Evolutionary conservation across 2,888 invertebrate species (phyloP).

Genomic region (Ischnura elegans): DNA sequence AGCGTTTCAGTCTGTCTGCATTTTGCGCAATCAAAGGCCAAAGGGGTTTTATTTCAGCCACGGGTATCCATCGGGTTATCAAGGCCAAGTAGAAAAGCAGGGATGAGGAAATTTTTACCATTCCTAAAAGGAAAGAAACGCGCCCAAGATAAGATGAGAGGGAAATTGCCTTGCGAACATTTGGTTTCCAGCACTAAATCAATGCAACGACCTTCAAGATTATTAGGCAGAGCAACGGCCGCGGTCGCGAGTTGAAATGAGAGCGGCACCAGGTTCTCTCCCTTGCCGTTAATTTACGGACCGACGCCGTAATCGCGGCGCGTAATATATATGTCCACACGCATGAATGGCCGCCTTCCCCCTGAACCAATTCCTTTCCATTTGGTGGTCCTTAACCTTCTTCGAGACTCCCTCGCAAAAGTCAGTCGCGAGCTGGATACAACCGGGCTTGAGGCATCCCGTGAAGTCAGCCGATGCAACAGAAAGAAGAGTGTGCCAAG

Average conservation of each 20-base stretch:
- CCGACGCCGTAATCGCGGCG: neutral
- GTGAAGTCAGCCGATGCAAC: no score
- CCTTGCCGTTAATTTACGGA: neutral
- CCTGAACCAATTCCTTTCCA: neutral
- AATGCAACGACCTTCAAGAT: neutral
- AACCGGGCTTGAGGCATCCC: neutral
- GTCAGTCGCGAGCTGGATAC: neutral
- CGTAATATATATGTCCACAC: neutral
- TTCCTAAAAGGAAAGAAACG: neutral
- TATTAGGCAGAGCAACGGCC: neutral
- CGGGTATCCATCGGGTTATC: no score
- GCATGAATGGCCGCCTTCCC: neutral
- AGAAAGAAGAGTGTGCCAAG: neutral
- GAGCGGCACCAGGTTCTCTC: neutral
- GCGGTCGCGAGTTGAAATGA: neutral
- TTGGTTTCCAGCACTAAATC: neutral
- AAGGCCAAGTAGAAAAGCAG: neutral
- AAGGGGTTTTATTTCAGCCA: no score
- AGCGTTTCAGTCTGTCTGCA: no score
- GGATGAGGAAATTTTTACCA: neutral
- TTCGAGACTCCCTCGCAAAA: neutral
- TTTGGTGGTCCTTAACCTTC: neutral
- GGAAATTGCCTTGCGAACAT: neutral
- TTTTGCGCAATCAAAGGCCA: no score
- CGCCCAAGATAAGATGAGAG: neutral